Evolutionary conservation across 2,888 invertebrate species (phyloP).

Genomic region (Gandaritis pyraliata): DNA sequence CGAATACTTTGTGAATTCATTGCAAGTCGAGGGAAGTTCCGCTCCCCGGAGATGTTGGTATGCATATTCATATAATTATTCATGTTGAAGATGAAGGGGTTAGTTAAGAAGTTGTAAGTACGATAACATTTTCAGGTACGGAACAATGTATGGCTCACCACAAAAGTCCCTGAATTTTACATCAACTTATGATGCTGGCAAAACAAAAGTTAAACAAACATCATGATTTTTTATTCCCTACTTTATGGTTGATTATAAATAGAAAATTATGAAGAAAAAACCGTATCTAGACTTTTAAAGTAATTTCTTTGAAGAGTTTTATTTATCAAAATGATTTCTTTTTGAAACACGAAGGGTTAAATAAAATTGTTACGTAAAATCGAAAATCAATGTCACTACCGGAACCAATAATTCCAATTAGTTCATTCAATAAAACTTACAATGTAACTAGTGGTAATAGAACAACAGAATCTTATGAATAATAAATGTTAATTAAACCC

Average conservation of each 20-base stretch:
- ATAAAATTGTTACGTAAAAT: no score
- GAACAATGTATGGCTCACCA: conserved; percentile 11
- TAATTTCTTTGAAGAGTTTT: background rate
- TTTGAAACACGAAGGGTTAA: no score
- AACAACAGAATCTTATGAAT: no score
- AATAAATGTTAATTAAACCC: conserved; percentile 10
- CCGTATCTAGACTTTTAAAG: no score
- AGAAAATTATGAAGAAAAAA: no score
- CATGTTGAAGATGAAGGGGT: conserved; percentile 33
- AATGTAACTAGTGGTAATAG: no score
- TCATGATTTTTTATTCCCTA: background rate
- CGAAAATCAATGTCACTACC: no score
- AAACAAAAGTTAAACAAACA: background rate
- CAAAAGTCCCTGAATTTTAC: background rate
- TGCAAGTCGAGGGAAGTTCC: conserved; percentile 38
- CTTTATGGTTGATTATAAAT: background rate
- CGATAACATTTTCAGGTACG: conserved; percentile 20
- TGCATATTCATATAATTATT: conserved; percentile 33
- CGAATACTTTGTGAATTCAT: conserved; percentile 42
- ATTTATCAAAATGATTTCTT: no score
- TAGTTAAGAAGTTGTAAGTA: conserved; percentile 30
- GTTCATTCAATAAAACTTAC: no score
- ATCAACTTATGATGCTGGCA: background rate
- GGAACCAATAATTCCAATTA: no score
- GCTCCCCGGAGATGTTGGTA: conserved; percentile 21